Percentiles rank a stretch among this genome's conserved stretches.
Evolutionary conservation across 2,113 vertebrate species (phyloP).

Genomic region (Indicator maculatus): DNA sequence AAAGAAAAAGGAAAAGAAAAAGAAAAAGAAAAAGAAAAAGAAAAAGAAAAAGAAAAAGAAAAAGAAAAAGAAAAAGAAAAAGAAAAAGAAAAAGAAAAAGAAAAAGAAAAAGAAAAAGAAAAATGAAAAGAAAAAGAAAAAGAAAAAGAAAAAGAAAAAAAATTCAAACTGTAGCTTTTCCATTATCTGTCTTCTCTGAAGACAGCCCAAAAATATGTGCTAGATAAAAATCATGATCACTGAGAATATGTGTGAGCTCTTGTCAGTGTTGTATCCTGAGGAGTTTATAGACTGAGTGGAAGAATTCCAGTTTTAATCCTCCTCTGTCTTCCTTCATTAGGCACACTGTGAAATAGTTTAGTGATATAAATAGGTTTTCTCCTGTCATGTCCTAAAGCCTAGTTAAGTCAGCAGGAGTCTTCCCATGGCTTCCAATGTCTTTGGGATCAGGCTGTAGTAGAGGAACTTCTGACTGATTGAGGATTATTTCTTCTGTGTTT

Average conservation of each 20-base stretch:
- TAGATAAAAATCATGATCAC: not conserved
- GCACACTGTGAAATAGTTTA: not conserved
- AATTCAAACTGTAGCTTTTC: not conserved
- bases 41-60: too few species aligned
- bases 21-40: too few species aligned
- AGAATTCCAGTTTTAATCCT: not conserved
- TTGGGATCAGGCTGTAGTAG: not conserved
- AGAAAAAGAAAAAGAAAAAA: too few species aligned
- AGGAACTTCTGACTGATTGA: not conserved
- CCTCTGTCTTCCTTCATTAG: not conserved
- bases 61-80: too few species aligned
- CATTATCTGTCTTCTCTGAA: not conserved
- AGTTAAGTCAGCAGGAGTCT: not conserved
- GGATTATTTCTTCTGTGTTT: not conserved
- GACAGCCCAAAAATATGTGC: not conserved
- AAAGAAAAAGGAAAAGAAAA: too few species aligned
- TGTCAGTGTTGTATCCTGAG: not conserved
- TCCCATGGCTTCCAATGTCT: not conserved
- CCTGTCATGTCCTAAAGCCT: not conserved
- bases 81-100: too few species aligned
- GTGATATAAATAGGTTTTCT: not conserved
- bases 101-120: too few species aligned
- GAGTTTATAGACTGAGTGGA: not conserved
- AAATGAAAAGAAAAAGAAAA: not conserved
- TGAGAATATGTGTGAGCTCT: not conserved